phyloP scores from a whole-genome alignment of 2,888 invertebrate genomes.

The Serrognathus titanus region DNA sequence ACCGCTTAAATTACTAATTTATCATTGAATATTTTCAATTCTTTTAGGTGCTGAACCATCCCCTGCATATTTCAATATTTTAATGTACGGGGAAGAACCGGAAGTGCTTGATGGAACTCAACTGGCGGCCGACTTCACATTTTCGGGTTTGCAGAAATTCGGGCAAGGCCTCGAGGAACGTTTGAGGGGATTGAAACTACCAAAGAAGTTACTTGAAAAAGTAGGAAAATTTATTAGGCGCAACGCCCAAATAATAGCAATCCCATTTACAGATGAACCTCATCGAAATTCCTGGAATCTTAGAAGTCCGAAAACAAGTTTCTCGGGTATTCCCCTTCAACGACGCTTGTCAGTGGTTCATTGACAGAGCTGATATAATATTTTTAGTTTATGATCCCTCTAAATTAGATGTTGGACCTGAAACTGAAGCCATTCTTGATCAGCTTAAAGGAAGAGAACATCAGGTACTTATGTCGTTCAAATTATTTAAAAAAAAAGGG shows the following conservation, averaged over 20 bases:
- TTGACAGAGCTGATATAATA: slow-evolving; percentile 92
- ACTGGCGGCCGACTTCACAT: slow-evolving; percentile 91
- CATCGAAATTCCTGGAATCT: slow-evolving; percentile 93
- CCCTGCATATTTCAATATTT: slow-evolving; percentile 87
- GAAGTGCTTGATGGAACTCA: slow-evolving; percentile 89
- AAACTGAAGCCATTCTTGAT: slow-evolving; percentile 91
- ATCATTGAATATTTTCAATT: slow-evolving; percentile 5
- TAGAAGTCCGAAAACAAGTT: slow-evolving; percentile 90
- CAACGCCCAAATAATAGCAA: not conserved
- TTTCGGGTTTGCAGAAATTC: slow-evolving; percentile 90
- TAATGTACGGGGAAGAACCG: slow-evolving; percentile 84
- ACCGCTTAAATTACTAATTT: not conserved
- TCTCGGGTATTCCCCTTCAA: slow-evolving; percentile 92
- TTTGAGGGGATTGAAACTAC: slow-evolving; percentile 75
- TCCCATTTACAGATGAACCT: slow-evolving; percentile 71
- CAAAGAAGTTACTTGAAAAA: slow-evolving; percentile 83
- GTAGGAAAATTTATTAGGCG: slow-evolving; percentile 48
- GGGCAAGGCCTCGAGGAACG: slow-evolving; percentile 90
- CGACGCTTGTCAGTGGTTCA: slow-evolving; percentile 96
- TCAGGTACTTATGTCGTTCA: slow-evolving; percentile 56
- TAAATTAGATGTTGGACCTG: slow-evolving; percentile 91
- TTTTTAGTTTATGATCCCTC: slow-evolving; percentile 94
- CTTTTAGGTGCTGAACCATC: slow-evolving; percentile 85
- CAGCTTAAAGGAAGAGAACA: slow-evolving; percentile 91
- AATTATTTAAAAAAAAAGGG: slow-evolving; percentile 1